phyloP scores from a whole-genome alignment of 1,140 invertebrate species.

The Telenomus remus region DNA sequence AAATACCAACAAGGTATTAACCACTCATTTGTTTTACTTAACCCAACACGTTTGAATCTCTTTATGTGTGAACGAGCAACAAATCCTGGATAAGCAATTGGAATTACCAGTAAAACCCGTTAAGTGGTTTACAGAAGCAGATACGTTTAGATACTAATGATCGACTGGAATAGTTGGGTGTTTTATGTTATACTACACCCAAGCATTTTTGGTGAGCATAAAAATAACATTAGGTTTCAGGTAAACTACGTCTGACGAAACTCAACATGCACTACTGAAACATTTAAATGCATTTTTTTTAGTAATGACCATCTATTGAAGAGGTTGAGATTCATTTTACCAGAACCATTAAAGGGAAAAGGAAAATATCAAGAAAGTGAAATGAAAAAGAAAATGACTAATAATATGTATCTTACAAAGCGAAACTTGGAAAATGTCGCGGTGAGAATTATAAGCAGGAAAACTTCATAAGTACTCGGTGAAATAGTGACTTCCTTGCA shows the following conservation, averaged over 20 bases:
- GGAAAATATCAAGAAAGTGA: no score
- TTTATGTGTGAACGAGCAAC: conserved; percentile 54
- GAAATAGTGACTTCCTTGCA: conserved; percentile 60
- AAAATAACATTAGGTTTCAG: no score
- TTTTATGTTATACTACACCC: no score
- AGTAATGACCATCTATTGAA: no score
- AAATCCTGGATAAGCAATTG: conserved; percentile 56
- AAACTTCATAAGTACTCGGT: conserved; percentile 61
- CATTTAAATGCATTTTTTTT: no score
- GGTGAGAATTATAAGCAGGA: conserved; percentile 57
- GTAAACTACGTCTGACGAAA: no score
- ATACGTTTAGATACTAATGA: conserved; percentile 47
- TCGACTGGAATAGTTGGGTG: conserved; percentile 39
- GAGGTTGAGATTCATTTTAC: no score
- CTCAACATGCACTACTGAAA: no score
- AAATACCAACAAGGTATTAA: conserved; percentile 30
- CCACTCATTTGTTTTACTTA: conserved; percentile 56
- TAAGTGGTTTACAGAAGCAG: conserved; percentile 48
- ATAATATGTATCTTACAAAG: conserved; percentile 58
- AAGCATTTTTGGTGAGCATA: no score
- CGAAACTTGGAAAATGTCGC: conserved; percentile 59
- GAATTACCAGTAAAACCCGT: conserved; percentile 51
- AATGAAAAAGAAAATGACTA: conserved; percentile 26
- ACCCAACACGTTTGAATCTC: conserved; percentile 55
- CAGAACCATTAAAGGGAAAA: no score